phyloP scores from a whole-genome alignment of 2,113 vertebrate species.

The Lophius piscatorius region DNA sequence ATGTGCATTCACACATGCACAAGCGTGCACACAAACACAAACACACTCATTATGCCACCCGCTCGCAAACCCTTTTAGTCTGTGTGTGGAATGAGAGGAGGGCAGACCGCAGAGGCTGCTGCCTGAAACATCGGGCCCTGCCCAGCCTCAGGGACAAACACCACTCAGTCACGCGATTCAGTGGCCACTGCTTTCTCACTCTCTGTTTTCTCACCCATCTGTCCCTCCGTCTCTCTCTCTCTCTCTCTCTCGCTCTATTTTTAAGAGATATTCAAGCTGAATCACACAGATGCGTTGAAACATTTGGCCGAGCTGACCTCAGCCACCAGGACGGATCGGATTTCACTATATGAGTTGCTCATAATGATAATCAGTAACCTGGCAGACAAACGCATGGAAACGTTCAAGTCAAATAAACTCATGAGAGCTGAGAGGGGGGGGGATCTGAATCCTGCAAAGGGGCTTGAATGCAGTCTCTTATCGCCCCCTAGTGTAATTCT shows the following conservation, averaged over 20 bases:
- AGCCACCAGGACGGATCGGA: constrained; percentile 35
- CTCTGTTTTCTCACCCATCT: constrained; percentile 33
- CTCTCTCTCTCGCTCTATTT: neutral
- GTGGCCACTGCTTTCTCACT: constrained; percentile 59
- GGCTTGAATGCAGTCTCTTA: constrained; percentile 61
- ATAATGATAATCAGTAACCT: constrained; percentile 47
- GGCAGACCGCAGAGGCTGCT: constrained; percentile 76
- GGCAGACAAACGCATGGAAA: constrained; percentile 17
- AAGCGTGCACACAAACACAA: constrained; percentile 44
- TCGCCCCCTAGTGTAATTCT: constrained; percentile 74
- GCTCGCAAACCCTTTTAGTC: constrained; percentile 74
- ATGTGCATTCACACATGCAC: constrained; percentile 61
- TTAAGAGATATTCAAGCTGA: neutral
- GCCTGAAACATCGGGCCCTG: constrained; percentile 66
- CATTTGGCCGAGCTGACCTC: neutral
- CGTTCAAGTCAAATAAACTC: constrained; percentile 17
- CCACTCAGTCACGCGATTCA: constrained; percentile 76
- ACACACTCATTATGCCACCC: constrained; percentile 76
- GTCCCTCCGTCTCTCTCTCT: constrained; percentile 17
- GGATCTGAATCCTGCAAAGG: constrained; percentile 11
- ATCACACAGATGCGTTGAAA: neutral
- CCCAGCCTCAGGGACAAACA: constrained; percentile 77
- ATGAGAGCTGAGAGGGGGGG: constrained; percentile 1
- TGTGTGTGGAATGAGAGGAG: constrained; percentile 77
- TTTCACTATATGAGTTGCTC: constrained; percentile 25